A percentile compares a stretch with the other conserved stretches of the same genome.
Conservation (phyloP, 2,888 invertebrate genomes). For the Fissipunctia ypsillon region DNA sequence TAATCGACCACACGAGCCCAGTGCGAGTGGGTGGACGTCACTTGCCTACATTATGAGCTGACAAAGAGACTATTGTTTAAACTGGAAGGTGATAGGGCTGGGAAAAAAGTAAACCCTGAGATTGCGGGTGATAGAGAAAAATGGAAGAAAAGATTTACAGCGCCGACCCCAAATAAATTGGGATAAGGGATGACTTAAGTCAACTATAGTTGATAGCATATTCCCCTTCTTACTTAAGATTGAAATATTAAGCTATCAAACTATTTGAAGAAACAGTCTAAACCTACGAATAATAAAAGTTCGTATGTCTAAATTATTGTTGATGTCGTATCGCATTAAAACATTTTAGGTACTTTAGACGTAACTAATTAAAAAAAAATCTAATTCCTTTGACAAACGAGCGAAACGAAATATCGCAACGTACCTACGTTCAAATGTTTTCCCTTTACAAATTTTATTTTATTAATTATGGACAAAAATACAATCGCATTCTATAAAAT, state of each 20-base stretch:
- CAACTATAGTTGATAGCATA: not conserved
- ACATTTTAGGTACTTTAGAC: not conserved
- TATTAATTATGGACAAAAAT: not conserved
- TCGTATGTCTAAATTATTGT: not conserved
- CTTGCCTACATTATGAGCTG: not conserved
- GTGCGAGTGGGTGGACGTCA: not conserved
- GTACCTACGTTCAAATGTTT: not conserved
- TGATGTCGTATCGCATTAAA: not conserved
- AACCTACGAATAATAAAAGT: too few relatives aligned
- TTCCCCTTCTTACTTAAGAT: not conserved
- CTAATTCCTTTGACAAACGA: not conserved
- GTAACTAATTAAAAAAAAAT: not conserved
- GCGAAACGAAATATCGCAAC: not conserved
- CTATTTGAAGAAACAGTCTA: not conserved
- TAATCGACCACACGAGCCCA: not conserved
- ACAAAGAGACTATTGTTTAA: not conserved
- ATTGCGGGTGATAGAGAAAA: not conserved
- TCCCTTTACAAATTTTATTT: not conserved
- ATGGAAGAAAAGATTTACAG: not conserved
- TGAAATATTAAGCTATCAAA: not conserved
- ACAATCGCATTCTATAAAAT: not conserved
- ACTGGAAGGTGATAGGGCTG: not conserved
- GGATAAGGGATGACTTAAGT: not conserved
- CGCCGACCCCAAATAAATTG: constrained; percentile 8
- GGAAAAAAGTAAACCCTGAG: not conserved